Base-by-base conservation (phyloP, 2,888 invertebrate genomes). In the Drosophila merina region DNA sequence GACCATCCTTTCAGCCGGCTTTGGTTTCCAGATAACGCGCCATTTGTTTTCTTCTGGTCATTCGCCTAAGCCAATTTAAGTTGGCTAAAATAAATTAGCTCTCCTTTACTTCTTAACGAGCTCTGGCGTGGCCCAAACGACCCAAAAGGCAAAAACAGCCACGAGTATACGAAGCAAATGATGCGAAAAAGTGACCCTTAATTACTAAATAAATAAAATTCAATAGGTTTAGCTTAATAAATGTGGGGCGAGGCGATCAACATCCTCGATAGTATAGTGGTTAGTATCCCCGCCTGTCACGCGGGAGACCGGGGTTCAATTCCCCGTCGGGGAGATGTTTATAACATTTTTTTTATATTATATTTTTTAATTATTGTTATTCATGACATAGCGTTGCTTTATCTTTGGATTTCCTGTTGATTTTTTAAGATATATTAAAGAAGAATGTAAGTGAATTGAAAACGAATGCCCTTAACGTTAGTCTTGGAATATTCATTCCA, bases 41-140 rank as follows among this genome's bases (percentile, higher is more conserved):
- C 77, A 83, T 83, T 83, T 88, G 80, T 76, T 86, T 86, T 75
- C 77, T 67, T 77, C 74, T 86, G 86, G 80, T 77, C 80, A 83
- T 83, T 83, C 84, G 76, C 84, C 73, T 83, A 86, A 88, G 86
- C 86, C 88, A 83, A 77, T 83, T 83, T 86, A 83, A 83, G 77
- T 77, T 80, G 80, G 72, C 83, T 86, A 59, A 79, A 88, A 86
- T 88, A 83, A 86, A 88, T 83, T 83, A 83, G 88, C 80, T 76
- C 74, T 83, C 50, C 70, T 77, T 86, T 74, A 60, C 60, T 72
- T 74, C 52, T 77, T 77, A 87, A 88, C 73, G 87, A 86, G 75
- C 55, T 12, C 50, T 42, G 44, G 38, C 33, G 26, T 57, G 14
- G 50, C 25, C 57, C 42, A 55, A 52, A 33, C 14, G 45, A 63